Percentiles rank a stretch among this genome's conserved stretches.
Evolutionary conservation across 2,113 vertebrate genomes (phyloP).

Genomic region (Coreoperca whiteheadi): DNA sequence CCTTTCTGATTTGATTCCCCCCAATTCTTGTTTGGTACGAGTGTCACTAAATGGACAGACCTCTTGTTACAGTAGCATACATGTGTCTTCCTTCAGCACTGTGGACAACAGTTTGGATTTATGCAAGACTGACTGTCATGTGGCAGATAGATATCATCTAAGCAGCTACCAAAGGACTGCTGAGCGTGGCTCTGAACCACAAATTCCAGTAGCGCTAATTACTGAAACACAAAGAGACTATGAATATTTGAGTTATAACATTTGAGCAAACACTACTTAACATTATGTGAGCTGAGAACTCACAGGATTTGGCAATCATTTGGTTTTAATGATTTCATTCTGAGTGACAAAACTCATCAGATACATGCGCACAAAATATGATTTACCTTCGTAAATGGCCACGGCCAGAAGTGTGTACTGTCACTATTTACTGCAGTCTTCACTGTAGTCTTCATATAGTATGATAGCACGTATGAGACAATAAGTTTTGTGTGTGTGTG

Average conservation of each 20-base stretch:
- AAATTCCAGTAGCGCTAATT: too few species aligned
- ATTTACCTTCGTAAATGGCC: neutral
- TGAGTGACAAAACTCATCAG: neutral
- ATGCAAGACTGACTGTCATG: neutral
- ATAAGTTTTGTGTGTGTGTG: neutral
- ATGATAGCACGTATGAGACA: conserved; percentile 9
- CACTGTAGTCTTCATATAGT: conserved; percentile 3
- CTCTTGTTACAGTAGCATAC: neutral
- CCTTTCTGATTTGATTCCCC: neutral
- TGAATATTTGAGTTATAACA: neutral
- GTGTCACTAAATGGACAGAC: neutral
- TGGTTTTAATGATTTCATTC: neutral
- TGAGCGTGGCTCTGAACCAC: neutral
- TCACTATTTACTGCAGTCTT: conserved; percentile 37
- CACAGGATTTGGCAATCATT: neutral
- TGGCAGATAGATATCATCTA: neutral
- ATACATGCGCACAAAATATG: neutral
- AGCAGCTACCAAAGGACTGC: neutral
- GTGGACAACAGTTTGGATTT: neutral
- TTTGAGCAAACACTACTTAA: neutral
- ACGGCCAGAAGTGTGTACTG: conserved; percentile 25
- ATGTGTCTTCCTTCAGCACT: neutral
- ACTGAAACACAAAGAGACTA: neutral
- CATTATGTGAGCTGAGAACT: neutral
- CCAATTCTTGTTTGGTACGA: neutral